Evolutionary conservation across 2,113 vertebrate species (phyloP), one percentile per base, ranked within the genome.

Genomic region (Notiomystis cincta): DNA sequence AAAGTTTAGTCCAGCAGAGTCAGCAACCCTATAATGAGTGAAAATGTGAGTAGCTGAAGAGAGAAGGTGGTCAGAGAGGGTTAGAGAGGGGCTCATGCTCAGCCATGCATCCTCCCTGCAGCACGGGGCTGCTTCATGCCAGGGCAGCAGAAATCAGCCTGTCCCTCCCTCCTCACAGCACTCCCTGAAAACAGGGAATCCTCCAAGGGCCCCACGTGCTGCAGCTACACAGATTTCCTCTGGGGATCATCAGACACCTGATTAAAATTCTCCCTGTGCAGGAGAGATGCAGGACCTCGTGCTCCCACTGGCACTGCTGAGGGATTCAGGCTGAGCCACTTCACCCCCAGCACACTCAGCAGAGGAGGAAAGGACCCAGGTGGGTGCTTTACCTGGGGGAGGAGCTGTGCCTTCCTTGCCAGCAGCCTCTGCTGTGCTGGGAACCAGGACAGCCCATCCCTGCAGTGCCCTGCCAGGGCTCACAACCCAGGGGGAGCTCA

Each of bases 21-120:
- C 97, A 96, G 96, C 96, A 91, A 40, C 96, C 97, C 91, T 97
- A 97, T 42, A 31, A 86, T 33, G 53, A 97, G 94, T 94, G 95
- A 94, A 87, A 65, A 94, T 73, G 97, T 98, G 96, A 98, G 96
- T 96, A 96, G 94, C 97, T 98, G 97, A 91, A 97, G 97, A 97
- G 96, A 97, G 95, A 96, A 97, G 81, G 86, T 71, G 65, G 71
- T 96, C 64, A 73, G 60, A 94, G 82, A n/a, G 66, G 47, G 80
- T 79, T 72, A 93, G 86, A 64, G 14, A 58, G 58, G 70, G 69
- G 30, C 38, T 82, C 98, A 97, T 98, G 98, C 98, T 96, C 92
- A 77, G 23, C 79, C 98, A 97, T 98, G 98, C 98, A 77, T 89
- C 80, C 79, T 90, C 31, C 50, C 37, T 75, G 83, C 38, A 48